These are phyloP conservation scores for Tachina lurida DNA, from an alignment of 2,888 invertebrate genomes.

Conservation along the genomic window DNA sequence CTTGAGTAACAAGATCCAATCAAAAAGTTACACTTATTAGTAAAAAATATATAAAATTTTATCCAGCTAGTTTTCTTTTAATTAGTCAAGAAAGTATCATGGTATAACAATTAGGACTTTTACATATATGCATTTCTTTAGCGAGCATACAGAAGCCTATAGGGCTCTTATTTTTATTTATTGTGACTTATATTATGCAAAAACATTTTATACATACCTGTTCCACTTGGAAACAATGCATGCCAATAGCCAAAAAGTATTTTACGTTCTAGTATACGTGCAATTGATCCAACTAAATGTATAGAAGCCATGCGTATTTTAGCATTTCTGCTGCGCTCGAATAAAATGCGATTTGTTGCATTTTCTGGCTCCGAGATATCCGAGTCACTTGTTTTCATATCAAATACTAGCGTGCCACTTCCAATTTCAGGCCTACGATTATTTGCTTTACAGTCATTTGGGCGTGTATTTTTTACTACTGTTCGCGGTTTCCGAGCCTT, in stretches of 20 bases:
- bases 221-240: constrained; percentile 85
- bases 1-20: no score
- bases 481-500: constrained; percentile 75
- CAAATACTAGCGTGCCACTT: constrained; percentile 28
- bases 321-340: constrained; percentile 84
- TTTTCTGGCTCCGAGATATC: constrained; percentile 87
- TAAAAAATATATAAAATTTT: no score
- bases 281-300: constrained; percentile 85
- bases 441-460: constrained; percentile 32
- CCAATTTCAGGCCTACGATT: constrained; percentile 5
- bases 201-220: constrained; percentile 78
- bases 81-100: no score
- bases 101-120: no score
- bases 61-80: no score
- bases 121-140: no score
- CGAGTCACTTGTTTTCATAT: constrained; percentile 85
- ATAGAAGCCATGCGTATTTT: constrained; percentile 88
- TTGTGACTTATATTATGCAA: neutral
- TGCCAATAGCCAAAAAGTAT: constrained; percentile 91
- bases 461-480: constrained; percentile 46
- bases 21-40: no score
- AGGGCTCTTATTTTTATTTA: neutral
- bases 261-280: constrained; percentile 86
- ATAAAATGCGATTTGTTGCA: constrained; percentile 76
- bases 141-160: no score